Evolutionary conservation across 2,113 vertebrate species (phyloP).

Genomic region (human (Homo sapiens)): GRCh38 chr11:35426001-35426500

Average conservation of each 20-base stretch:
- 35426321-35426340: constrained; percentile 12
- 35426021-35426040: constrained; percentile 70
- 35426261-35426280: not conserved
- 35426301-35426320: constrained; percentile 15
- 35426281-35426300: constrained; percentile 14
- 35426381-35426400: not conserved
- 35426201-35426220: not conserved
- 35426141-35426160: constrained; percentile 17
- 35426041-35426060: constrained; percentile 54
- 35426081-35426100: not conserved
- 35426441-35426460: not conserved
- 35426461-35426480: not conserved
- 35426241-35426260: not conserved
- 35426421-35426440: constrained; percentile 1
- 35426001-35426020: constrained; percentile 63
- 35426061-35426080: constrained; percentile 65
- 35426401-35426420: not conserved
- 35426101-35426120: not conserved
- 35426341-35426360: constrained; percentile 18
- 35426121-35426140: constrained; percentile 55
- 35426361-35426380: not conserved
- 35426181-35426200: not conserved
- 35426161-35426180: not conserved
- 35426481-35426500: not conserved
- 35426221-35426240: not conserved